Evolutionary conservation across 2,797 vertebrate species (phyloP).

Genomic region (Artibeus jamaicensis): DNA sequence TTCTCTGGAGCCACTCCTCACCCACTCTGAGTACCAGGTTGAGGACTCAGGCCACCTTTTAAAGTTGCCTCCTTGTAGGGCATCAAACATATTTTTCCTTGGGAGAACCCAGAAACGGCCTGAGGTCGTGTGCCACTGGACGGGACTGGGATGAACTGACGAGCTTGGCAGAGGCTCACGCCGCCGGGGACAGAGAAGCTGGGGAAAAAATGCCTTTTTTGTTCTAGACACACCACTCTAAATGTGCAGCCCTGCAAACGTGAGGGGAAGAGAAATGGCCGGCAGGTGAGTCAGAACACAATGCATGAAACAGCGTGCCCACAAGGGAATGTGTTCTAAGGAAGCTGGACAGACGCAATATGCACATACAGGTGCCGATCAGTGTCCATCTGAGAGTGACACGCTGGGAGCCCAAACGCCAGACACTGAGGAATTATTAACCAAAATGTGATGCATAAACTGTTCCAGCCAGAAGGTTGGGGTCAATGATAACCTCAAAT

Average conservation of each 20-base stretch:
- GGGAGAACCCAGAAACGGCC: not conserved
- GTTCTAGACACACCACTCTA: not conserved
- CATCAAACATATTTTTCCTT: not conserved
- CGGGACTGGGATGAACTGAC: not conserved
- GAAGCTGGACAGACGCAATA: not conserved
- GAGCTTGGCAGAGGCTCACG: not conserved
- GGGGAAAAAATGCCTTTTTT: not conserved
- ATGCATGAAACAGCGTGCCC: not conserved
- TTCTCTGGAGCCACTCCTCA: not conserved
- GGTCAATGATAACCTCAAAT: not conserved
- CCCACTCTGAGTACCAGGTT: not conserved
- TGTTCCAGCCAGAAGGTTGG: not conserved
- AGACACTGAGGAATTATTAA: not conserved
- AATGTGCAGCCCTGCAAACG: not conserved
- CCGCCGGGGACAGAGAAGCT: not conserved
- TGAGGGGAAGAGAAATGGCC: not conserved
- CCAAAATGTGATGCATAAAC: not conserved
- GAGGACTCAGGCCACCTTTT: not conserved
- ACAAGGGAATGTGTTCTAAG: not conserved
- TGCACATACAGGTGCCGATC: rapidly evolving
- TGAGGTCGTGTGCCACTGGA: rapidly evolving
- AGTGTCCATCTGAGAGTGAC: not conserved
- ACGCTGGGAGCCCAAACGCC: not conserved
- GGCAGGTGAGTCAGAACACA: not conserved
- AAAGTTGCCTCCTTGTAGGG: not conserved